These are phyloP conservation scores for Semaprochilodus insignis DNA, from an alignment of 2,797 vertebrate species.

Conservation along the genomic window DNA sequence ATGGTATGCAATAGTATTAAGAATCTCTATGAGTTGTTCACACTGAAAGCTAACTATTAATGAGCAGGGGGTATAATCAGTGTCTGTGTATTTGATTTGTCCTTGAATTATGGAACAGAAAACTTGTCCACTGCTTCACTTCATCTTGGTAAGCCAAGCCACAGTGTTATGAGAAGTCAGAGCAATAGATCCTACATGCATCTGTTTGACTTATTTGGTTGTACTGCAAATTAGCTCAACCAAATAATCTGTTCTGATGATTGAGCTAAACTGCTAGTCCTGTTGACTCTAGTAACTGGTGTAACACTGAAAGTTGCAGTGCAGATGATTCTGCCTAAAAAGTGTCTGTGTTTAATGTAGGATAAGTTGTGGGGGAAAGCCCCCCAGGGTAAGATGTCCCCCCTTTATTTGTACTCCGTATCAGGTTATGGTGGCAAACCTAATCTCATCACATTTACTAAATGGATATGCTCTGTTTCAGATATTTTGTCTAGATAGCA, in stretches of 20 bases:
- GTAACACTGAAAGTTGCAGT: neutral
- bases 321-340: neutral
- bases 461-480: too few relatives aligned
- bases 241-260: conserved; percentile 4
- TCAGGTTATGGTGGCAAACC: too few relatives aligned
- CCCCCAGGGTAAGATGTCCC: neutral
- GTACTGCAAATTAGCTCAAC: neutral
- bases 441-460: too few relatives aligned
- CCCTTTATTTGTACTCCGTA: neutral
- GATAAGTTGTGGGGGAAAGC: neutral
- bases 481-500: too few relatives aligned
- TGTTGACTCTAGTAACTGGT: neutral
- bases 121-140: conserved; percentile 73
- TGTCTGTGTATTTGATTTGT: conserved; percentile 52
- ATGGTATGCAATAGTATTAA: conserved; percentile 79
- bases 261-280: neutral
- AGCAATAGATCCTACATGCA: neutral
- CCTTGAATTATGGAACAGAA: conserved; percentile 66
- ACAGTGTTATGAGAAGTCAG: neutral
- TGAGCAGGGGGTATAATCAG: conserved; percentile 2
- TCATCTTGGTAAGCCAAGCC: conserved; percentile 72
- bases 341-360: conserved; percentile 1
- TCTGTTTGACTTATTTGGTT: neutral
- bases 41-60: neutral
- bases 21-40: neutral